These are phyloP conservation scores for Archips xylosteana DNA, from an alignment of 2,888 invertebrate genomes.

Conservation along the genomic window DNA sequence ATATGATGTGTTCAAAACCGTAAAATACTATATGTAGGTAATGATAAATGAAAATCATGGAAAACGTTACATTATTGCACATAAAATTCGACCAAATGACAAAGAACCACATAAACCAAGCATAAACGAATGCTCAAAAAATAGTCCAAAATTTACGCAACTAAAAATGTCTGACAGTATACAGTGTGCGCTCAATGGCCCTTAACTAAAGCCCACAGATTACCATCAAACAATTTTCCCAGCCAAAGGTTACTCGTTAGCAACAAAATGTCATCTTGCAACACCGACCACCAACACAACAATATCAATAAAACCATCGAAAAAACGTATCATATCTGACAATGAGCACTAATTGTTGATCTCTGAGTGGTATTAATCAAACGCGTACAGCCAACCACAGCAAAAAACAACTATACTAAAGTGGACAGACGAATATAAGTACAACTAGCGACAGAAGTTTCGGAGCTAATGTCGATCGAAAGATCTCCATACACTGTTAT, in stretches of 20 bases:
- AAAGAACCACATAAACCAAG: too few relatives aligned
- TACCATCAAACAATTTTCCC: not conserved
- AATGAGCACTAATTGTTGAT: conserved; percentile 81
- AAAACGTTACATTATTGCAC: too few relatives aligned
- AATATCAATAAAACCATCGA: conserved; percentile 38
- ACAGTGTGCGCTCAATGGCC: not conserved
- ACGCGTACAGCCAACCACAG: conserved; percentile 47
- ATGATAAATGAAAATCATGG: too few relatives aligned
- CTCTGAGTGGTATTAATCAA: conserved; percentile 80
- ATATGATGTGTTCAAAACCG: too few relatives aligned
- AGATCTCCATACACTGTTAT: not conserved
- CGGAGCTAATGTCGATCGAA: not conserved
- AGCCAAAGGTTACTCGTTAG: conserved; percentile 3
- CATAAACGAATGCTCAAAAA: too few relatives aligned
- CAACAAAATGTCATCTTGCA: conserved; percentile 9
- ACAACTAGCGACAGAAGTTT: not conserved
- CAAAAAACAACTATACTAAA: not conserved
- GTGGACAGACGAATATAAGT: not conserved
- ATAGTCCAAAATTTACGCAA: too few relatives aligned
- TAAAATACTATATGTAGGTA: too few relatives aligned
- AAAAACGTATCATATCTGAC: conserved; percentile 59
- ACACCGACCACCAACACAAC: conserved; percentile 36
- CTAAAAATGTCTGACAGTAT: too few relatives aligned
- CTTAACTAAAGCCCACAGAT: not conserved
- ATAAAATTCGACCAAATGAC: too few relatives aligned